Percentiles rank a stretch among this genome's conserved stretches.
Evolutionary conservation across 2,113 vertebrate genomes (phyloP).

Genomic region (Forbesichthys papilliferus): DNA sequence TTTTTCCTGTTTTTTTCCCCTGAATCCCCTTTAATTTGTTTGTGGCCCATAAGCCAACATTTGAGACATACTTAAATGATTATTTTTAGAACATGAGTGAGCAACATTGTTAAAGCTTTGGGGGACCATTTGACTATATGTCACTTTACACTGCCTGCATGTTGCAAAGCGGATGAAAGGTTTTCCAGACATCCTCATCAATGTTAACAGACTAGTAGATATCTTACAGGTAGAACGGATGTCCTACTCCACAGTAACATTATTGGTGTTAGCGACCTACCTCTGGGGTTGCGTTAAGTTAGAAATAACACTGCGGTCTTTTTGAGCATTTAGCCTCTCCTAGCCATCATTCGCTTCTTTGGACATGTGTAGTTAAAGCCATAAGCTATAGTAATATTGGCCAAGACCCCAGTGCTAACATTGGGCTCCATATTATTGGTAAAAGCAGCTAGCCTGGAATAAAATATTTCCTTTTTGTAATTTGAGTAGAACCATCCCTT

Average conservation of each 20-base stretch:
- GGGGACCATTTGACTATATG: background rate
- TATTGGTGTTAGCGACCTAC: conserved; percentile 43
- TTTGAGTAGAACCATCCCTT: background rate
- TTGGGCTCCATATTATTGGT: no score
- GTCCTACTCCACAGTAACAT: conserved; percentile 43
- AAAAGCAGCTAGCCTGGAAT: conserved; percentile 11
- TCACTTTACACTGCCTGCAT: background rate
- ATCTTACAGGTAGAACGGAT: conserved; percentile 37
- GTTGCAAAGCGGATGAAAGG: conserved; percentile 20
- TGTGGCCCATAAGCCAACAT: background rate
- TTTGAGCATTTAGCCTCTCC: conserved; percentile 29
- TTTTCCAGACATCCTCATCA: conserved; percentile 41
- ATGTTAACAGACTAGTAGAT: conserved; percentile 33
- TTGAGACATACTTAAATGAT: background rate
- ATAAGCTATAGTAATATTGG: background rate
- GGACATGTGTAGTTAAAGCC: conserved; percentile 19
- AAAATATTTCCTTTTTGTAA: conserved; percentile 43
- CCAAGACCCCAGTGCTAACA: background rate
- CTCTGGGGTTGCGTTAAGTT: conserved; percentile 35
- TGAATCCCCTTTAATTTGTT: conserved; percentile 20
- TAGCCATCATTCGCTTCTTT: conserved; percentile 26
- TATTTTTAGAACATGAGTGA: background rate
- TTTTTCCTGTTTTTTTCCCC: conserved; percentile 6
- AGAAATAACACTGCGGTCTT: conserved; percentile 47
- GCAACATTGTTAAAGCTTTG: background rate